Conservation (phyloP, 2,113 vertebrate species). For the Neodontobutis hainanensis region DNA sequence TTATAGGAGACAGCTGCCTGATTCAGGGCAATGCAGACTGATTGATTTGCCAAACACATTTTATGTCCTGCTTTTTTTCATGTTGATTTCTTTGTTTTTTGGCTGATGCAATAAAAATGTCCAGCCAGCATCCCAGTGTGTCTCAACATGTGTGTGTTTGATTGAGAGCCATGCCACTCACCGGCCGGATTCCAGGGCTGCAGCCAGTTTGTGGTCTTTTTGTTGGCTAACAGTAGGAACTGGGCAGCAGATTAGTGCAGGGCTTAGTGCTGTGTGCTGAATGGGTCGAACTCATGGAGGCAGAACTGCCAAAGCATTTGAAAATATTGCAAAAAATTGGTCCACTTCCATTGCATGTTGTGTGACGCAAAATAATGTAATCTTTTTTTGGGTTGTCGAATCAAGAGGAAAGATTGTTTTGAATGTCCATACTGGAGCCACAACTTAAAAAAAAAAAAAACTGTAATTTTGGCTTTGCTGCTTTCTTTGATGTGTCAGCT, state of each 20-base stretch:
- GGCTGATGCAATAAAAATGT: conserved; percentile 69
- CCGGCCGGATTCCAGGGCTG: conserved; percentile 44
- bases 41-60: conserved; percentile 36
- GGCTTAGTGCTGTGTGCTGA: conserved; percentile 50
- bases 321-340: conserved; percentile 24
- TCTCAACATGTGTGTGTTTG: conserved; percentile 60
- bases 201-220: conserved; percentile 45
- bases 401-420: conserved; percentile 22
- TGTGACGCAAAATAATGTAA: conserved; percentile 54
- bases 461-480: background rate
- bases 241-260: conserved; percentile 64
- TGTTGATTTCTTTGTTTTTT: conserved; percentile 63
- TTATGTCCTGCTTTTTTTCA: conserved; percentile 29
- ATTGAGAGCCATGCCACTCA: conserved; percentile 24
- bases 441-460: conserved; percentile 1
- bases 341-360: conserved; percentile 37
- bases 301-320: conserved; percentile 43
- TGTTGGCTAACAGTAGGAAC: conserved; percentile 60
- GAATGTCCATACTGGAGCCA: conserved; percentile 23
- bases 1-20: conserved; percentile 35
- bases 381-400: conserved; percentile 47
- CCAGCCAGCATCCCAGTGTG: conserved; percentile 39
- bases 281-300: conserved; percentile 32
- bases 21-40: conserved; percentile 18
- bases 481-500: conserved; percentile 17